A percentile compares a stretch with the other conserved stretches of the same genome.
Evolutionary conservation across 2,113 vertebrate genomes (phyloP).

Genomic region (Rhinolophus ferrumequinum): DNA sequence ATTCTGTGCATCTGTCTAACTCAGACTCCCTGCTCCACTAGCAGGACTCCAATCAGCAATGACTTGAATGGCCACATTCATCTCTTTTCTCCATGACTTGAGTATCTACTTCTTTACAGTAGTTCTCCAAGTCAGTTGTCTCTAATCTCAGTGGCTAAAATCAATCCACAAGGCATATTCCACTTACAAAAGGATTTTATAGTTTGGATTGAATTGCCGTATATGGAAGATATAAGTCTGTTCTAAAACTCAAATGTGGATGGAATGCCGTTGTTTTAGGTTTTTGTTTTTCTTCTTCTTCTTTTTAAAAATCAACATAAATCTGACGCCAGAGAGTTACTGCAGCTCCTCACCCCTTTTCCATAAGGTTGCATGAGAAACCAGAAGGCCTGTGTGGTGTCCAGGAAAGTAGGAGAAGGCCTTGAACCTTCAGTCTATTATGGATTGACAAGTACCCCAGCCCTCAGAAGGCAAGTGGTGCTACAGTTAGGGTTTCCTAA

Average conservation of each 20-base stretch:
- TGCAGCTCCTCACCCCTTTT: background rate
- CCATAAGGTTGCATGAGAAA: background rate
- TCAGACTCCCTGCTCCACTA: background rate
- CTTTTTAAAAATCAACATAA: background rate
- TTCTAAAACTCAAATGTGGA: background rate
- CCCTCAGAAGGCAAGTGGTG: background rate
- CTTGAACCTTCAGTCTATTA: background rate
- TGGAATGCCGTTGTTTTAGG: background rate
- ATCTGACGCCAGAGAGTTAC: background rate
- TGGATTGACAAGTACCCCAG: background rate
- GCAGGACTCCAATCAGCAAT: background rate
- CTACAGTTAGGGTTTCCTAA: background rate
- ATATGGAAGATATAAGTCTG: background rate
- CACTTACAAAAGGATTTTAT: background rate
- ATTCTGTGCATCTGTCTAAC: constrained; percentile 23
- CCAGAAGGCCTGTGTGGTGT: background rate
- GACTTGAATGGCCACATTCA: background rate
- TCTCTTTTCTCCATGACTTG: background rate
- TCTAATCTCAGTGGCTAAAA: background rate
- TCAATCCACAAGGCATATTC: background rate
- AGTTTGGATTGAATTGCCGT: background rate
- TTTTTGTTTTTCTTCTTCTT: background rate
- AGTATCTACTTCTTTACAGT: background rate
- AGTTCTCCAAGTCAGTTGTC: background rate
- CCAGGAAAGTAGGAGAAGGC: background rate